These are phyloP conservation scores for Esox lucius DNA, from an alignment of 2,797 vertebrate species.

Conservation along the genomic window DNA sequence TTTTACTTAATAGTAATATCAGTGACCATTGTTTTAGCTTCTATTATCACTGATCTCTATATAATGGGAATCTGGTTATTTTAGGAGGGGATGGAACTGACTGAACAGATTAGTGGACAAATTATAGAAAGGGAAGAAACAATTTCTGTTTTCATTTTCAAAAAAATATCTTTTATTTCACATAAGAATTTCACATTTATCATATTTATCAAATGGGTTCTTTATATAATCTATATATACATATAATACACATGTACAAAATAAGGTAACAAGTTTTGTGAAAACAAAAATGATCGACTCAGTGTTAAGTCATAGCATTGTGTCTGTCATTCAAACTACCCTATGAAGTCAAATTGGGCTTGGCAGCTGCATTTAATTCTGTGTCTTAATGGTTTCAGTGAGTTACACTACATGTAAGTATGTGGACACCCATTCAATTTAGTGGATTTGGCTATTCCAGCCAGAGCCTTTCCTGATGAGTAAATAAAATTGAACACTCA, in stretches of 20 bases:
- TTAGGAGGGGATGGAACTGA: not conserved
- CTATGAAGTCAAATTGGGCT: slow-evolving; percentile 54
- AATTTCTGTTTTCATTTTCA: slow-evolving; percentile 57
- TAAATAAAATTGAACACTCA: too few species aligned
- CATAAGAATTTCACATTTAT: slow-evolving; percentile 80
- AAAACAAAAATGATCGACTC: slow-evolving; percentile 50
- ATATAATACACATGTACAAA: slow-evolving; percentile 81
- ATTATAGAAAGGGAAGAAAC: not conserved
- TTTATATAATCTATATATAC: slow-evolving; percentile 77
- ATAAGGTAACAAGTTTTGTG: slow-evolving; percentile 58
- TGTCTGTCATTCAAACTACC: slow-evolving; percentile 58
- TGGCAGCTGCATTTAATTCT: slow-evolving; percentile 57
- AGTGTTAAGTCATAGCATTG: slow-evolving; percentile 61
- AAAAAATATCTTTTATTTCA: slow-evolving; percentile 81
- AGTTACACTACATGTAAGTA: not conserved
- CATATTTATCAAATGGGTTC: slow-evolving; percentile 74
- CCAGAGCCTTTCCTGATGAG: too few species aligned
- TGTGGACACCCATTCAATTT: too few species aligned
- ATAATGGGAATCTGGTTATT: slow-evolving; percentile 16
- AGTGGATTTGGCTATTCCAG: too few species aligned
- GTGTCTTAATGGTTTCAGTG: slow-evolving; percentile 43
- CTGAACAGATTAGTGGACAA: not conserved
- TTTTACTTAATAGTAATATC: slow-evolving; percentile 39
- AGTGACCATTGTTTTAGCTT: slow-evolving; percentile 39
- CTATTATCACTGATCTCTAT: slow-evolving; percentile 25